Evolutionary conservation across 2,888 invertebrate genomes (phyloP).

Genomic region (Drosophila heteroneura): DNA sequence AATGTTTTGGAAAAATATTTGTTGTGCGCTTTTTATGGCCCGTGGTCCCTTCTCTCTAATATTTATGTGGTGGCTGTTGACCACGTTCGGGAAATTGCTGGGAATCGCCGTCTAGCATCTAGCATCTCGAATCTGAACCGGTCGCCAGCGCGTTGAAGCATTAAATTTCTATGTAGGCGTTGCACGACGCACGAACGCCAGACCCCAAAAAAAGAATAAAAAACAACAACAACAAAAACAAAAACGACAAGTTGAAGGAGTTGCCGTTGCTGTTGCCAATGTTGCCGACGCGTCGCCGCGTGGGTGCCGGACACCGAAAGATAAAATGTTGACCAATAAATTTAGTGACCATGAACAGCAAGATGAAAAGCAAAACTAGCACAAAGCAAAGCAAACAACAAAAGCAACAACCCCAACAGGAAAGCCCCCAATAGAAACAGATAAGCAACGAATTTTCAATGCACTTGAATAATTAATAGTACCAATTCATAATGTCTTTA

Average conservation of each 20-base stretch:
- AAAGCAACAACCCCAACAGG: slow-evolving; percentile 48
- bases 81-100: slow-evolving; percentile 50
- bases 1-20: slow-evolving; percentile 33
- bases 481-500: not conserved
- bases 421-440: slow-evolving; percentile 5
- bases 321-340: slow-evolving; percentile 77
- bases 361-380: slow-evolving; percentile 54
- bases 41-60: slow-evolving; percentile 26
- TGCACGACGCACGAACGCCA: slow-evolving; percentile 34
- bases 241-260: slow-evolving; percentile 64
- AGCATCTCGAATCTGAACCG: slow-evolving; percentile 54
- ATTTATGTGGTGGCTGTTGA: slow-evolving; percentile 54
- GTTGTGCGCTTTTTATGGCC: slow-evolving; percentile 27
- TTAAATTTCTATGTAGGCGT: slow-evolving; percentile 77
- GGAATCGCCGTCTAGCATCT: slow-evolving; percentile 43
- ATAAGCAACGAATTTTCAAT: slow-evolving; percentile 26
- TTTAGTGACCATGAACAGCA: slow-evolving; percentile 72
- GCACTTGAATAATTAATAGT: slow-evolving; percentile 10
- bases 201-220: slow-evolving; percentile 20
- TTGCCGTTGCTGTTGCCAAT: slow-evolving; percentile 32
- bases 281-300: slow-evolving; percentile 32
- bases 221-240: slow-evolving; percentile 14
- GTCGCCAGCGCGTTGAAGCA: slow-evolving; percentile 69
- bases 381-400: slow-evolving; percentile 25
- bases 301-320: slow-evolving; percentile 55